Evolutionary conservation across 2,113 vertebrate species (phyloP).

Genomic region (Acinonyx jubatus): DNA sequence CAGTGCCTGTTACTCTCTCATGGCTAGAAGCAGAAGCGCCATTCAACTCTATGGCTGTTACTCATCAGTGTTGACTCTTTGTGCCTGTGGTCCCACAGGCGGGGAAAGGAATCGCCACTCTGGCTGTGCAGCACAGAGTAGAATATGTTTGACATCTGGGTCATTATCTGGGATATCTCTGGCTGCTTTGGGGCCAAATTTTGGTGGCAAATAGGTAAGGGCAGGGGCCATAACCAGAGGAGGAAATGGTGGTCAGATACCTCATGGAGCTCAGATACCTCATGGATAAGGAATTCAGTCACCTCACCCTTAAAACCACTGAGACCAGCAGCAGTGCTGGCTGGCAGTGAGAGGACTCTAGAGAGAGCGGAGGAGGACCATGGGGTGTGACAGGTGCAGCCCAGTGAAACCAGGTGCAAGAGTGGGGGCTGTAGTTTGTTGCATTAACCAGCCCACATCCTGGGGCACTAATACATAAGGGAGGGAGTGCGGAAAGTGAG

Average conservation of each 20-base stretch:
- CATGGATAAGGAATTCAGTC: not conserved
- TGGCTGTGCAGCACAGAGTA: not conserved
- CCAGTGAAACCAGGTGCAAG: not conserved
- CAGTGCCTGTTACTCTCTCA: not conserved
- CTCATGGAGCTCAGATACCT: not conserved
- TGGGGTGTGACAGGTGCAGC: too few relatives aligned
- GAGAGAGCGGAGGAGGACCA: not conserved
- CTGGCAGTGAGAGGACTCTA: not conserved
- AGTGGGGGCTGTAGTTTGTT: not conserved
- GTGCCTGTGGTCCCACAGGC: not conserved
- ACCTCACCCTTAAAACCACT: not conserved
- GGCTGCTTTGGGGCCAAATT: not conserved
- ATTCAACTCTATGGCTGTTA: not conserved
- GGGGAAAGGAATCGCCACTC: not conserved
- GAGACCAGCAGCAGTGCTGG: too few relatives aligned
- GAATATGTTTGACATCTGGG: too few relatives aligned
- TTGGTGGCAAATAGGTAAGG: not conserved
- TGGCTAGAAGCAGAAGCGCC: not conserved
- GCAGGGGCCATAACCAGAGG: not conserved
- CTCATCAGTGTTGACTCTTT: not conserved
- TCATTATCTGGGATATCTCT: not conserved
- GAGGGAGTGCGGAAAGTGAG: not conserved
- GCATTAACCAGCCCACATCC: not conserved
- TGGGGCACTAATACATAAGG: not conserved
- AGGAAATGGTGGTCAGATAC: not conserved